Conservation (phyloP, 2,797 vertebrate genomes). For the Diplodus sargus region DNA sequence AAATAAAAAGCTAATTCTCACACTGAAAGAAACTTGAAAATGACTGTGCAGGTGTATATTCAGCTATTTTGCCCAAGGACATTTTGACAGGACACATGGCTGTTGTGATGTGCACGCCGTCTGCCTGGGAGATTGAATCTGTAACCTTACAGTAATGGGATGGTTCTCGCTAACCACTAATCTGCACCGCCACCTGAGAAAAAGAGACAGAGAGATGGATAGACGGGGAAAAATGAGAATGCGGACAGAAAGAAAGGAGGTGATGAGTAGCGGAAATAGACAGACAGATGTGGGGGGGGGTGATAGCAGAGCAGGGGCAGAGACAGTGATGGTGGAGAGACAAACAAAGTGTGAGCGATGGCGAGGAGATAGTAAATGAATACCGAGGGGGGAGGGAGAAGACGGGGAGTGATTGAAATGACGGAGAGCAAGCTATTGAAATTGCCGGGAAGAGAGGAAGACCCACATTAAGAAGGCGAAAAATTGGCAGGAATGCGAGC, state of each 20-base stretch:
- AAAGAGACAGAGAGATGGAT: constrained; percentile 46
- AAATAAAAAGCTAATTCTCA: background rate
- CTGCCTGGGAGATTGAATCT: constrained; percentile 73
- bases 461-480: constrained; percentile 34
- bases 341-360: constrained; percentile 73
- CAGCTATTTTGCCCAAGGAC: constrained; percentile 72
- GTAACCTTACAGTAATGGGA: constrained; percentile 79
- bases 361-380: constrained; percentile 61
- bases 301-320: constrained; percentile 59
- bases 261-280: constrained; percentile 59
- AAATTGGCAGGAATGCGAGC: constrained; percentile 30
- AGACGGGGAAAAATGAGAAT: constrained; percentile 62
- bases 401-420: constrained; percentile 51
- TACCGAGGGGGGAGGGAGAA: constrained; percentile 25
- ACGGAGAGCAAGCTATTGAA: constrained; percentile 38
- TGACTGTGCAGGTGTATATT: constrained; percentile 52
- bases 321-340: constrained; percentile 47
- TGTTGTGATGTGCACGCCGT: constrained; percentile 63
- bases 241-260: constrained; percentile 41
- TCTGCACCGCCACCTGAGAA: constrained; percentile 74
- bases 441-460: constrained; percentile 40
- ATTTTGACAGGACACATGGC: constrained; percentile 62
- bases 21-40: constrained; percentile 28
- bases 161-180: constrained; percentile 78
- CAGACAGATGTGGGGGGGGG: constrained; percentile 41